Evolutionary conservation across 2,888 invertebrate species (phyloP), one percentile per base, ranked within the genome.

Genomic region (Cordilura impudica): DNA sequence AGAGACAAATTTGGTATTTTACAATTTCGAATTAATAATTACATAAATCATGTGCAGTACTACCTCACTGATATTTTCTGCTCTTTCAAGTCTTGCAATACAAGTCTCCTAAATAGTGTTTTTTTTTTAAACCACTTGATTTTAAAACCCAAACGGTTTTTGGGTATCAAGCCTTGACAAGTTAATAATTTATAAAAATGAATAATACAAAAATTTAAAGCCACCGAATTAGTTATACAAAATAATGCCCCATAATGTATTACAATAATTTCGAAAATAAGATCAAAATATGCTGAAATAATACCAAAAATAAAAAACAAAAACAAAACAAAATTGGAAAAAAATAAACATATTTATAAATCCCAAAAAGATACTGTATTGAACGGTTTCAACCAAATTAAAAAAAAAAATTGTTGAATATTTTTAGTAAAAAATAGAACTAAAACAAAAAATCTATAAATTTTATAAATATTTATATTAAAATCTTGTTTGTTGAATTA

Each of bases 341-440:
- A 66, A 71, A 53, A 53, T 61, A 23, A 43, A 39, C 35, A 39
- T 39, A 39, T 39, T 26, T 4, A 4, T 60, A 75, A 66, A 58
- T 45, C 54, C 26, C 65, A 26, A 39, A 45, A 77, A 78, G 81
- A 83, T 82, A 83, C 79, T 80, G 84, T 82, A 83, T 84, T 83
- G 83, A 88, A 89, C 88, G 89, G 89, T 89, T 89, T 89, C 89
- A 89, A 85, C 86, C 85, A 86, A 86, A 69, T 61, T 54, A 78
- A 72, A 54, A 66, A 75, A 69, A 61, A 31, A 88, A 87, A 88
- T 89, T 89, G 89, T 89, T 89, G 86, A 88, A 84, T 89, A 89
- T 89, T 89, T 89, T 88, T 88, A 87, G 85, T 86, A 82, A 79
- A 74, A 49, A 47, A 43, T 1, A 69, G 43, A 66, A 72, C 71